Conservation (phyloP, 2,113 vertebrate species). For the Phalacrocorax brasilianus region DNA sequence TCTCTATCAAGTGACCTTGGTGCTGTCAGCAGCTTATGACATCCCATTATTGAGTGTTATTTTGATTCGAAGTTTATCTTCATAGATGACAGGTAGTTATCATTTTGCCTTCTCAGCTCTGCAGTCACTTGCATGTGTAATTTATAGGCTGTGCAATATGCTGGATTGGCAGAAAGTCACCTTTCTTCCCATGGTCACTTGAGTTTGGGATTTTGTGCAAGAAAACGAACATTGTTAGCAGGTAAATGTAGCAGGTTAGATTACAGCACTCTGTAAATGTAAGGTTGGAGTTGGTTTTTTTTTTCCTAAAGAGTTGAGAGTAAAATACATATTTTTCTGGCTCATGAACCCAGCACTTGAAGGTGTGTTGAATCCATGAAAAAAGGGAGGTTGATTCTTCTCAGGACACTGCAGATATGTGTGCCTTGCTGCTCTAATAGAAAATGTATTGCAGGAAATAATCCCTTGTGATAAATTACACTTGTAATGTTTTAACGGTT, state of each 20-base stretch:
- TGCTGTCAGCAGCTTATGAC: background rate
- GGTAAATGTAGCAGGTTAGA: background rate
- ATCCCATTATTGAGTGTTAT: background rate
- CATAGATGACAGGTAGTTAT: background rate
- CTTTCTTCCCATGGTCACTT: background rate
- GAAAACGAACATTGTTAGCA: background rate
- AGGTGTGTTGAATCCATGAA: background rate
- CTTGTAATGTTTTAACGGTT: background rate
- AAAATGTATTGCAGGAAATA: background rate
- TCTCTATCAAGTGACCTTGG: background rate
- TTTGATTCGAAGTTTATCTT: background rate
- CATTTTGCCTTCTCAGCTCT: background rate
- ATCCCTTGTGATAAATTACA: background rate
- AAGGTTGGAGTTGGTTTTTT: background rate
- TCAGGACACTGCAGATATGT: background rate
- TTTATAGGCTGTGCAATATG: background rate
- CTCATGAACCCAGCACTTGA: background rate
- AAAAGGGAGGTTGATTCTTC: background rate
- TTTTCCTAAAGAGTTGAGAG: background rate
- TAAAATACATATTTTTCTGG: background rate
- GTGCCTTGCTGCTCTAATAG: background rate
- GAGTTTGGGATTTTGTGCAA: background rate
- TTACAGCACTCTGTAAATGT: background rate
- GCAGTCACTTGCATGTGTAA: background rate
- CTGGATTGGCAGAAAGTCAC: background rate